A percentile compares a stretch with the other conserved stretches of the same genome.
These are phyloP conservation scores for Crocallis elinguaria DNA, from an alignment of 2,888 invertebrate genomes.

Conservation along the genomic window DNA sequence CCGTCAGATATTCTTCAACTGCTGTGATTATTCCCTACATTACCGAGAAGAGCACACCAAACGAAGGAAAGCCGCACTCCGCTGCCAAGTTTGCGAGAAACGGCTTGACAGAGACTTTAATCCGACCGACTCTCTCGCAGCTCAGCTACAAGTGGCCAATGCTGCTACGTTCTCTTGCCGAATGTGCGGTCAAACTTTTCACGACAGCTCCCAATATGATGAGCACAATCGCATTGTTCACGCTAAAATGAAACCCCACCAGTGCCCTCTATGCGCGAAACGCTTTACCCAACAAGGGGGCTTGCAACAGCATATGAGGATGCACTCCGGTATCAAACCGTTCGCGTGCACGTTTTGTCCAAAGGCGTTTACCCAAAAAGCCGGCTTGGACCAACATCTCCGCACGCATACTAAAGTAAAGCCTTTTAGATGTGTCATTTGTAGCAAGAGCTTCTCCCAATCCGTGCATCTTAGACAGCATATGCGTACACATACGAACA, in stretches of 20 bases:
- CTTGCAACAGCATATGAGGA: slow-evolving; percentile 77
- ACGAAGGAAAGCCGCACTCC: slow-evolving; percentile 72
- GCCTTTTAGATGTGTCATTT: slow-evolving; percentile 77
- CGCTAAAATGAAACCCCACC: slow-evolving; percentile 72
- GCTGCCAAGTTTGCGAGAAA: slow-evolving; percentile 81
- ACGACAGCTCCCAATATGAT: slow-evolving; percentile 62
- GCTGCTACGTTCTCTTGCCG: slow-evolving; percentile 62
- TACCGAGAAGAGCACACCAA: slow-evolving; percentile 79
- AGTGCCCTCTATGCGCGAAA: slow-evolving; percentile 73
- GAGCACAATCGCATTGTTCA: slow-evolving; percentile 72
- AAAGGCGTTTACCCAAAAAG: slow-evolving; percentile 78
- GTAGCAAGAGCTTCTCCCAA: slow-evolving; percentile 76
- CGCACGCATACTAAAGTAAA: slow-evolving; percentile 79
- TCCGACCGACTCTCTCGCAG: slow-evolving; percentile 40
- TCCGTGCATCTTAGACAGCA: slow-evolving; percentile 79
- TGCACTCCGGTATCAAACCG: slow-evolving; percentile 76
- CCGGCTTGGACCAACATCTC: slow-evolving; percentile 77
- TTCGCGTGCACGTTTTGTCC: slow-evolving; percentile 73
- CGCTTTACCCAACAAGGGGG: slow-evolving; percentile 79
- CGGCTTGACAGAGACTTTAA: slow-evolving; percentile 66
- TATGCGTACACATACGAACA: slow-evolving; percentile 80
- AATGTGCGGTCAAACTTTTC: slow-evolving; percentile 64
- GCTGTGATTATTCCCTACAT: slow-evolving; percentile 78
- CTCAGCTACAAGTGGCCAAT: slow-evolving; percentile 46
- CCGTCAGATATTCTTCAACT: slow-evolving; percentile 75